These are phyloP conservation scores for Pandemis cinnamomeana DNA, from an alignment of 2,888 invertebrate species.

Conservation along the genomic window DNA sequence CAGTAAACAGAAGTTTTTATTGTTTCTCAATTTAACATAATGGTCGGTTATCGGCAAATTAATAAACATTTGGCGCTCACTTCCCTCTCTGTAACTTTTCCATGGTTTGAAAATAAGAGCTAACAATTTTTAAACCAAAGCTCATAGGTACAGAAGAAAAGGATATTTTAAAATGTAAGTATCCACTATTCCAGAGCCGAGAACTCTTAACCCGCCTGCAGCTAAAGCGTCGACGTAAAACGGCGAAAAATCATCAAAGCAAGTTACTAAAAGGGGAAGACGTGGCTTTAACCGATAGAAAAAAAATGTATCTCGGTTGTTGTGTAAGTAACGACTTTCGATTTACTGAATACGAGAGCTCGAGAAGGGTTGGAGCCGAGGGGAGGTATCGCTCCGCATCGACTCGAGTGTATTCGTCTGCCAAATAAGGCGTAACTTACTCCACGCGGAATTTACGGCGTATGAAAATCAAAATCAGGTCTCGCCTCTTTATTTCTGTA, in stretches of 20 bases:
- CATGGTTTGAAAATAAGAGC: no score
- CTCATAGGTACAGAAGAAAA: not conserved
- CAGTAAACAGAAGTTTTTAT: no score
- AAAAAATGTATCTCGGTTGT: slow-evolving; percentile 75
- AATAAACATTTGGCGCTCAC: no score
- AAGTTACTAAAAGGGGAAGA: slow-evolving; percentile 63
- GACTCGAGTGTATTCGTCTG: slow-evolving; percentile 71
- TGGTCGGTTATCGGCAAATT: no score
- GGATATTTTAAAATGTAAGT: slow-evolving; percentile 1
- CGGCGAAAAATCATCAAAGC: slow-evolving; percentile 67
- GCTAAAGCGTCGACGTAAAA: slow-evolving; percentile 57
- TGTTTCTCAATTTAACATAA: no score
- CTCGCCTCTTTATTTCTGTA: slow-evolving; percentile 62
- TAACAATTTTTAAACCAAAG: not conserved
- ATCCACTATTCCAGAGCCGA: slow-evolving; percentile 18
- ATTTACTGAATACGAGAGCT: slow-evolving; percentile 77
- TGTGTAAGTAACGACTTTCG: slow-evolving; percentile 76
- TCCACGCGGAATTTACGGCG: slow-evolving; percentile 64
- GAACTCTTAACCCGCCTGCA: slow-evolving; percentile 33
- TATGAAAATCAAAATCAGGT: slow-evolving; percentile 63
- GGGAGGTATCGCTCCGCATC: slow-evolving; percentile 73
- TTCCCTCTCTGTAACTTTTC: no score
- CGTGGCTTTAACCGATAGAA: slow-evolving; percentile 64
- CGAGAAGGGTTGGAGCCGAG: slow-evolving; percentile 69
- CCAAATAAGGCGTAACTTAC: slow-evolving; percentile 79